These are phyloP conservation scores for Mormyrus hasselquistii DNA, from an alignment of 2,797 vertebrate species.

Conservation along the genomic window DNA sequence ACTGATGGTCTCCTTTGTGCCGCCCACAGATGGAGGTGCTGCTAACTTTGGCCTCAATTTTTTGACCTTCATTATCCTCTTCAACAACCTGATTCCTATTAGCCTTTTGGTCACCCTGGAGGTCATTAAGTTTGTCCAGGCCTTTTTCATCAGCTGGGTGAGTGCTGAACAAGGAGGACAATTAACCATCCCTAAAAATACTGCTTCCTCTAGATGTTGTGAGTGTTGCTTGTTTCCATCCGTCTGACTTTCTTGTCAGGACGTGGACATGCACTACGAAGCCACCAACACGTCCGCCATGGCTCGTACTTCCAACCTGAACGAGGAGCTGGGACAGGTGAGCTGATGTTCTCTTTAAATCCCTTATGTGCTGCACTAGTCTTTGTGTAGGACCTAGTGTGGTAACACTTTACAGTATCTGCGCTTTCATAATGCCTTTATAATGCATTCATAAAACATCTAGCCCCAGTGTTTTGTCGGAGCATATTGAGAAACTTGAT, in stretches of 20 bases:
- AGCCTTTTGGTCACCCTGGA: constrained; percentile 96
- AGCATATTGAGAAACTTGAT: background rate
- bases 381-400: background rate
- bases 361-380: background rate
- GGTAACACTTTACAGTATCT: background rate
- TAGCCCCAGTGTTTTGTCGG: background rate
- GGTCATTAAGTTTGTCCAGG: constrained; percentile 98
- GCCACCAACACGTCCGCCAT: constrained; percentile 87
- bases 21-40: constrained; percentile 82
- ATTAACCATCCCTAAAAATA: background rate
- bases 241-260: constrained; percentile 55
- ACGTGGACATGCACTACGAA: constrained; percentile 94
- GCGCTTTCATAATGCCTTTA: background rate
- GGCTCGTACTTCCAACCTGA: constrained; percentile 96
- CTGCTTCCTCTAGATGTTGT: background rate
- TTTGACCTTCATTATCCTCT: constrained; percentile 98
- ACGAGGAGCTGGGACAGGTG: constrained; percentile 97
- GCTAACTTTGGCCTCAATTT: constrained; percentile 98
- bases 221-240: background rate
- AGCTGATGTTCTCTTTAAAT: background rate
- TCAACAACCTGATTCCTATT: constrained; percentile 99
- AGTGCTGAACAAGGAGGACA: constrained; percentile 46
- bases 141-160: constrained; percentile 99
- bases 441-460: background rate
- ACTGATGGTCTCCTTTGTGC: constrained; percentile 17